Evolutionary conservation across 2,888 invertebrate genomes (phyloP).

Genomic region (Chaetoderma sp.): DNA sequence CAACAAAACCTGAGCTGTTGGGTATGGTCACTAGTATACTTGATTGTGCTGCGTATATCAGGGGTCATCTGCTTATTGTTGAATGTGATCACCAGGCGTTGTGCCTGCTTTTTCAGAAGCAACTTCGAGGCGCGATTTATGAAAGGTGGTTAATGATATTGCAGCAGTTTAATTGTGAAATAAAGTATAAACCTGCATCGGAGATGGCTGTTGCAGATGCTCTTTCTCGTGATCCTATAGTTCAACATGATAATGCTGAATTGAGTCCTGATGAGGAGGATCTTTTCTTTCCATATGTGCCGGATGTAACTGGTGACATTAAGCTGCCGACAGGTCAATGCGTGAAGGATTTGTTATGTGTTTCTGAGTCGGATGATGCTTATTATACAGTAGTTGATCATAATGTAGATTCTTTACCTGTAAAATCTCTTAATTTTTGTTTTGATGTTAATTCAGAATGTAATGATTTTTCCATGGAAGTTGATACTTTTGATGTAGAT

Average conservation of each 20-base stretch:
- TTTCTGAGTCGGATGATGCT: too few relatives aligned
- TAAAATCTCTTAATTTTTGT: too few relatives aligned
- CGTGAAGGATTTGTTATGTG: background rate
- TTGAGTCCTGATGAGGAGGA: constrained; percentile 2
- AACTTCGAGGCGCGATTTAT: background rate
- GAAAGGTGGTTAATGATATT: constrained; percentile 2
- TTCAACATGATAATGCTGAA: background rate
- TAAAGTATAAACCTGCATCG: background rate
- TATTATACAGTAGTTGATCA: too few relatives aligned
- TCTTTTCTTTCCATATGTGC: constrained; percentile 4
- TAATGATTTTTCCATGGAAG: too few relatives aligned
- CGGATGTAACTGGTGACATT: background rate
- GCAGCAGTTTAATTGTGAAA: background rate
- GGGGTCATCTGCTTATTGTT: background rate
- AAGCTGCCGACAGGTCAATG: background rate
- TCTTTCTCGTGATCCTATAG: background rate
- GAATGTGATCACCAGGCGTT: constrained; percentile 7
- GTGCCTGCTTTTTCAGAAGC: background rate
- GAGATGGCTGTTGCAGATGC: background rate
- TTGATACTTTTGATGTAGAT: too few relatives aligned
- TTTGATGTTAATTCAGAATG: too few relatives aligned
- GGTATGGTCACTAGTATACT: background rate
- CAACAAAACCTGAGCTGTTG: background rate
- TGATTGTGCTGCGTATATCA: background rate
- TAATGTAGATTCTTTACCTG: too few relatives aligned